phyloP scores from a whole-genome alignment of 2,797 vertebrate species.

The Pseudochirops cupreus region DNA sequence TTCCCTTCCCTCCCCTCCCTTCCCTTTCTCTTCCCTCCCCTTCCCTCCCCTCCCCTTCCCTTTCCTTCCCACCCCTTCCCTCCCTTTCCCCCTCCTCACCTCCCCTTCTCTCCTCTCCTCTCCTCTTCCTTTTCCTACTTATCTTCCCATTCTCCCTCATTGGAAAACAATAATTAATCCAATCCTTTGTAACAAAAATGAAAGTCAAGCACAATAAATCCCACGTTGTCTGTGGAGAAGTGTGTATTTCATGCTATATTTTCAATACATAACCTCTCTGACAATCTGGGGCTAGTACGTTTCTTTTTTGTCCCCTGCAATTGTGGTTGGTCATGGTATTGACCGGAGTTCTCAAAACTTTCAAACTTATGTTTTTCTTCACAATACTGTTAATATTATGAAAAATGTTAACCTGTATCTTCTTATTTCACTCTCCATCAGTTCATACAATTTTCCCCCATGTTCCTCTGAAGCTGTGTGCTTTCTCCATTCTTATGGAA shows the following conservation, averaged over 20 bases:
- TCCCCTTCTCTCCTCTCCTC: too few species aligned
- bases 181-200: not conserved
- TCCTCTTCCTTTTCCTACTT: not conserved
- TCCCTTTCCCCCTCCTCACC: not conserved
- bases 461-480: not conserved
- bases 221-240: not conserved
- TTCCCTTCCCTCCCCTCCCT: not conserved
- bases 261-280: not conserved
- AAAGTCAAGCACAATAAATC: not conserved
- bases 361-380: not conserved
- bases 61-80: not conserved
- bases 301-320: not conserved
- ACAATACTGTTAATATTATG: not conserved
- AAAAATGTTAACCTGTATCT: not conserved
- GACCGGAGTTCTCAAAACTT: not conserved
- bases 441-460: not conserved
- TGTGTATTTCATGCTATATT: not conserved
- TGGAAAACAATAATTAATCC: not conserved
- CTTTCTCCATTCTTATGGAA: not conserved
- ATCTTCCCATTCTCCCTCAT: too few species aligned
- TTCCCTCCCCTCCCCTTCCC: too few species aligned
- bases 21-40: accelerated
- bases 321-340: not conserved
- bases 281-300: not conserved
- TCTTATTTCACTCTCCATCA: not conserved